Evolutionary conservation across 2,888 invertebrate species (phyloP).

Genomic region (Cerceris ruficornis): DNA sequence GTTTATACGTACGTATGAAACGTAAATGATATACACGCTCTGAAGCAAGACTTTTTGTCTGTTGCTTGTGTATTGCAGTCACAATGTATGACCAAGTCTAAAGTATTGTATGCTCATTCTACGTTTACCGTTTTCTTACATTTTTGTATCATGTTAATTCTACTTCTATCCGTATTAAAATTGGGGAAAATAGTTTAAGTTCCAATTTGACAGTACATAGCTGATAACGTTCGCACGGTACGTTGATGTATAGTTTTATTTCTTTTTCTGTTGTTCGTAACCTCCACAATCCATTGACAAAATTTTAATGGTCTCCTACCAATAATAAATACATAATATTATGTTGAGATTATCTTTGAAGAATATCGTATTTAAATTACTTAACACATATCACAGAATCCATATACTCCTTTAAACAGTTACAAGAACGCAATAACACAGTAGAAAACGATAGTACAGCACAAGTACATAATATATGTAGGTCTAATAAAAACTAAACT

Average conservation of each 20-base stretch:
- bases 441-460: slow-evolving; percentile 37
- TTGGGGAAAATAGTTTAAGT: not conserved
- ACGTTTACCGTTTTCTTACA: slow-evolving; percentile 1
- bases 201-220: not conserved
- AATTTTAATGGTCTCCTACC: slow-evolving; percentile 53
- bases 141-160: not conserved
- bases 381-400: slow-evolving; percentile 81
- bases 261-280: slow-evolving; percentile 21
- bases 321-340: slow-evolving; percentile 68
- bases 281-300: slow-evolving; percentile 15
- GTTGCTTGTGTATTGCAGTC: not conserved
- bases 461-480: slow-evolving; percentile 34
- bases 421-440: slow-evolving; percentile 42
- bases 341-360: slow-evolving; percentile 68
- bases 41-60: not conserved
- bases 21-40: slow-evolving; percentile 8
- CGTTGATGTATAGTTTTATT: not conserved
- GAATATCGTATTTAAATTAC: slow-evolving; percentile 74
- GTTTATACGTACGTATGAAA: slow-evolving; percentile 10
- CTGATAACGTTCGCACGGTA: not conserved
- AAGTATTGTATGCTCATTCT: not conserved
- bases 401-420: slow-evolving; percentile 69
- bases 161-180: not conserved
- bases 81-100: not conserved
- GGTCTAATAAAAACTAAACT: slow-evolving; percentile 47